Percentiles rank a stretch among this genome's conserved stretches.
These are phyloP conservation scores for Bugula neritina DNA, from an alignment of 2,888 invertebrate genomes.

Conservation along the genomic window DNA sequence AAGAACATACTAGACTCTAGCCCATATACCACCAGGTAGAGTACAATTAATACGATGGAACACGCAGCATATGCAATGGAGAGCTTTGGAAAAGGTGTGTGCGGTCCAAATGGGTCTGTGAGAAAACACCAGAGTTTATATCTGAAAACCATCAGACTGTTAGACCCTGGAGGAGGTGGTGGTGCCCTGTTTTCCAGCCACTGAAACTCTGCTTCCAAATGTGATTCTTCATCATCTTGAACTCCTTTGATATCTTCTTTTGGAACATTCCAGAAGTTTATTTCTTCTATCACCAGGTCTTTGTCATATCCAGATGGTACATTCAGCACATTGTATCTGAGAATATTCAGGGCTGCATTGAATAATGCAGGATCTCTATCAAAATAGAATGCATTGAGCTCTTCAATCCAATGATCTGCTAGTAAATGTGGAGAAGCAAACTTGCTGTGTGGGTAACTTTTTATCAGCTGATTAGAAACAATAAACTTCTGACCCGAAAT, in stretches of 20 bases:
- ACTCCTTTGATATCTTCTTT: not conserved
- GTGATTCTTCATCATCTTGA: not conserved
- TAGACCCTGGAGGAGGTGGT: not conserved
- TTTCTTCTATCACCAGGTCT: constrained; percentile 1
- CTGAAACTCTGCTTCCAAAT: constrained; percentile 19
- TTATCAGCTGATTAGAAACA: not conserved
- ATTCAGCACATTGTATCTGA: constrained; percentile 17
- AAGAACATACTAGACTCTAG: not conserved
- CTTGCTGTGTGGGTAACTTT: not conserved
- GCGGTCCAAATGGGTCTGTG: constrained; percentile 7
- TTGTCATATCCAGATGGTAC: constrained; percentile 19
- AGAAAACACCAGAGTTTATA: constrained; percentile 4
- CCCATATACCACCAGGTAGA: not conserved
- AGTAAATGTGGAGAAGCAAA: not conserved
- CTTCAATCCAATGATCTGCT: constrained; percentile 3
- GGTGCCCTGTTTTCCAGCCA: constrained; percentile 19
- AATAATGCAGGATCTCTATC: constrained; percentile 15
- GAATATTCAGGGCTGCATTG: constrained; percentile 2
- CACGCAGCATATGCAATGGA: not conserved
- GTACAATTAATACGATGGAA: not conserved
- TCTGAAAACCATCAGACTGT: not conserved
- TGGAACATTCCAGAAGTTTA: not conserved
- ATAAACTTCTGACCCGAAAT: constrained; percentile 23
- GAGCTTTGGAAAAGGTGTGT: not conserved
- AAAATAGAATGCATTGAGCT: not conserved